These are phyloP conservation scores for Dissostichus mawsoni DNA, from an alignment of 2,113 vertebrate species.

Conservation along the genomic window DNA sequence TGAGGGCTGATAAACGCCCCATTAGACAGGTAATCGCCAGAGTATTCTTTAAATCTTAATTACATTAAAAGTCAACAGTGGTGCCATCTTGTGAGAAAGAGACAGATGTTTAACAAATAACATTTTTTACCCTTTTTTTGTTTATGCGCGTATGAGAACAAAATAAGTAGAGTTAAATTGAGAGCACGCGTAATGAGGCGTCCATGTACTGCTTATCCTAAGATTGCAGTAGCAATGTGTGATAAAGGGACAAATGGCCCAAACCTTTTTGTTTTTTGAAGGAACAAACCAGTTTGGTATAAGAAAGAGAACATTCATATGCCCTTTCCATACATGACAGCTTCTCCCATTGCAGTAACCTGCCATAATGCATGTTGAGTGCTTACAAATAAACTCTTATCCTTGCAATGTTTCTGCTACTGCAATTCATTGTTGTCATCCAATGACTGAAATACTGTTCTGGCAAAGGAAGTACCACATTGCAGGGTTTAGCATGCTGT, in stretches of 20 bases:
- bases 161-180: slow-evolving; percentile 14
- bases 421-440: slow-evolving; percentile 38
- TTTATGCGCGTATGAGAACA: neutral
- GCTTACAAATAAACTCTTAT: slow-evolving; percentile 47
- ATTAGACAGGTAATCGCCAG: slow-evolving; percentile 84
- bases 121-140: slow-evolving; percentile 41
- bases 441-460: slow-evolving; percentile 25
- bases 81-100: slow-evolving; percentile 78
- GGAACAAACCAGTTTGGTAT: slow-evolving; percentile 37
- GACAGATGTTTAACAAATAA: slow-evolving; percentile 79
- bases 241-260: slow-evolving; percentile 30
- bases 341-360: slow-evolving; percentile 46
- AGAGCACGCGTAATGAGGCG: neutral
- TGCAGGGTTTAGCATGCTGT: slow-evolving; percentile 39
- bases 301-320: slow-evolving; percentile 44
- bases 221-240: slow-evolving; percentile 10
- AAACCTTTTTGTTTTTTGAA: slow-evolving; percentile 42
- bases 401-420: slow-evolving; percentile 3
- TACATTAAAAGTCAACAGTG: slow-evolving; percentile 81
- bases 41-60: slow-evolving; percentile 86
- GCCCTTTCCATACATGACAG: slow-evolving; percentile 47
- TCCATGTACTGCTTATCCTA: neutral
- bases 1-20: slow-evolving; percentile 79
- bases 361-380: slow-evolving; percentile 40
- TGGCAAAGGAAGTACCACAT: slow-evolving; percentile 23